Evolutionary conservation across 2,888 invertebrate species (phyloP), one percentile per base, ranked within the genome.

Genomic region (Trichopoda pennipes): DNA sequence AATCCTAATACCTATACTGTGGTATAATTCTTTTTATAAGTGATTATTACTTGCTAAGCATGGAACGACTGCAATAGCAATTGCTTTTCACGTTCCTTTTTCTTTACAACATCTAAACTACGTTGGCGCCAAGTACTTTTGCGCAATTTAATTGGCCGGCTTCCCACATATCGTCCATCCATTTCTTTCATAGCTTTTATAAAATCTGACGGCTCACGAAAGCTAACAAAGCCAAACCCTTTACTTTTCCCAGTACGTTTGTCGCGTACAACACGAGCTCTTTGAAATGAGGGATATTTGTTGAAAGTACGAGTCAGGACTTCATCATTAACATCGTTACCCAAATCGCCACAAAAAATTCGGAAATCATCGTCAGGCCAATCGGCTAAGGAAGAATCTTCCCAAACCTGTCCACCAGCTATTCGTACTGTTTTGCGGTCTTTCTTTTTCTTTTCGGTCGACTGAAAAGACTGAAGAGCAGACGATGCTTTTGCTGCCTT

Each of bases 291-390:
- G 0, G 95, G 95, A 92, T 95, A 98, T 89, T 97, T 97, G 88
- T 96, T 96, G 90, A 99, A 99, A 0, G 99, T 98, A 85, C 99
- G 93, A 0, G 96, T 96, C n/a, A 99, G 92, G 80, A 98, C 94
- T 90, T 99, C 99, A 89, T 99, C 99, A 0, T 98, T 99, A 28
- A 99, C 99, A 91, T 99, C 99, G 91, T 99, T 99, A 17, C 99
- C 99, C 58, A 99, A 93, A 92, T 99, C 99, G n/a, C 99, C 99
- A 90, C 99, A 99, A 91, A 99, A 99, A 92, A 99, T 95, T 85
- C 99, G 93, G 92, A 98, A 99, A 92, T 99, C 99, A 92, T 98
- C 98, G 85, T 97, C 96, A n/a, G 97, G 95, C 99, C 99, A 99
- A 89, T 99, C 99, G 19, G 95, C 92, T 69, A 99, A 91, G 0